A percentile compares a stretch with the other conserved stretches of the same genome.
Conservation (phyloP, 2,888 invertebrate genomes). For the Nemapogon koenigi region DNA sequence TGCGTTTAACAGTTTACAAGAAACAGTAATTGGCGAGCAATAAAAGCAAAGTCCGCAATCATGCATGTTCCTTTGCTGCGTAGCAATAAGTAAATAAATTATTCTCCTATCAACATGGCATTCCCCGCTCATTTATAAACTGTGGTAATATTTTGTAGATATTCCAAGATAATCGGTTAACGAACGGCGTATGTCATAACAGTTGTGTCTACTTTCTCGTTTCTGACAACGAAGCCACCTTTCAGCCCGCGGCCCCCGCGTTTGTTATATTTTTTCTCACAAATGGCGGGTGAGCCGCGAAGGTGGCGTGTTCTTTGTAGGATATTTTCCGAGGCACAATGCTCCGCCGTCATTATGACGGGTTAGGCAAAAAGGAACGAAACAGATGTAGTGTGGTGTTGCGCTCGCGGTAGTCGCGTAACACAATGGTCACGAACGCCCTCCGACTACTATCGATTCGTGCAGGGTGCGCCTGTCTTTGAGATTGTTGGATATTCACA, state of each 20-base stretch:
- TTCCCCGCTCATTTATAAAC: neutral
- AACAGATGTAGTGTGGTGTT: conserved; percentile 57
- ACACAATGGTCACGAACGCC: conserved; percentile 57
- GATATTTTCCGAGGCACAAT: conserved; percentile 45
- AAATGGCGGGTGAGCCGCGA: conserved; percentile 34
- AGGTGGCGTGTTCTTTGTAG: conserved; percentile 58
- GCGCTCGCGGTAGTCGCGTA: conserved; percentile 36
- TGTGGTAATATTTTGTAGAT: neutral
- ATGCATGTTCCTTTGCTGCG: neutral
- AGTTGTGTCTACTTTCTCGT: conserved; percentile 56
- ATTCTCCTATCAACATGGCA: too few relatives aligned
- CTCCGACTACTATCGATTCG: conserved; percentile 36
- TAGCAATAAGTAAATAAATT: too few relatives aligned
- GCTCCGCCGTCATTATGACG: conserved; percentile 56
- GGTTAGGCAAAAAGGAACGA: conserved; percentile 53
- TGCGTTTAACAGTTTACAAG: conserved; percentile 8
- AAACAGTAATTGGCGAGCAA: conserved; percentile 6
- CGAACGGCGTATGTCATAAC: conserved; percentile 36
- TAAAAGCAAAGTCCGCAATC: neutral
- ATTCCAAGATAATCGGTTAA: conserved; percentile 6
- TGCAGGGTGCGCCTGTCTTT: too few relatives aligned
- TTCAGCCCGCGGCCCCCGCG: conserved; percentile 33
- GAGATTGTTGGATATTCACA: too few relatives aligned
- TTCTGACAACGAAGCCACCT: conserved; percentile 52
- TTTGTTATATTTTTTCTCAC: conserved; percentile 51